Base-by-base conservation (phyloP, 1,140 invertebrate species). In the Uloborus diversus region DNA sequence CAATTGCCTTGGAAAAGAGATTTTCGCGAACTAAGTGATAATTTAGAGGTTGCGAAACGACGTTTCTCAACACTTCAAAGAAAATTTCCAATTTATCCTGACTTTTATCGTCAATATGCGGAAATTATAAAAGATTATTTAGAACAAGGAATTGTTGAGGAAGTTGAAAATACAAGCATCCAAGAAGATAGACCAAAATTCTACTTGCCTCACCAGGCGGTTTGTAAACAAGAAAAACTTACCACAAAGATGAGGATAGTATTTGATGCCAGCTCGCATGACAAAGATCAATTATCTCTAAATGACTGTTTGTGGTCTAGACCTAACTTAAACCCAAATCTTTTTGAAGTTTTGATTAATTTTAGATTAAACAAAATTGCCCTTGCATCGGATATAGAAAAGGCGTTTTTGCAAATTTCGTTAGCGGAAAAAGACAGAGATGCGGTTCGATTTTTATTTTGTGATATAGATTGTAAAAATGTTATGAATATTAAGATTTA, bases 291-390 rank as follows among this genome's bases (percentile, higher is more conserved):
- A 51, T 30, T 65, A 30, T 81, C 80, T 9, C 51, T 82, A 17
- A 82, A 82, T 65, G 73, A 78, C n/a, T 69, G 62, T 35, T 64
- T 82, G 17, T 64, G 42, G 33, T 30, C 66, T 7, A 70, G 80
- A 5, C 23, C 68, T 3, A 78, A 78, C n/a, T 64, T 56, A 1
- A 79, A 59, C 17, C 64, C 4, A 2, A 79, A 82, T 33, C 28
- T 81, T 14, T 27, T 3, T 2, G 13, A 30, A 17, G 17, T 78
- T 20, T 56, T 82, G 3, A 33, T 82, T 30, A 25, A 73, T 3
- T 82, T 82, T 51, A 56, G 71, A 42, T 25, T 57, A 9, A 35
- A 69, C 25, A 17, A 30, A 61, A 25, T 76, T 7, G 81, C 61
- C 3, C 13, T 82, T 13, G n/a, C n/a, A n/a, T n/a, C n/a, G n/a